A percentile compares a stretch with the other conserved stretches of the same genome.
Conservation (phyloP, 2,888 invertebrate genomes). For the Nesidiocoris tenuis region DNA sequence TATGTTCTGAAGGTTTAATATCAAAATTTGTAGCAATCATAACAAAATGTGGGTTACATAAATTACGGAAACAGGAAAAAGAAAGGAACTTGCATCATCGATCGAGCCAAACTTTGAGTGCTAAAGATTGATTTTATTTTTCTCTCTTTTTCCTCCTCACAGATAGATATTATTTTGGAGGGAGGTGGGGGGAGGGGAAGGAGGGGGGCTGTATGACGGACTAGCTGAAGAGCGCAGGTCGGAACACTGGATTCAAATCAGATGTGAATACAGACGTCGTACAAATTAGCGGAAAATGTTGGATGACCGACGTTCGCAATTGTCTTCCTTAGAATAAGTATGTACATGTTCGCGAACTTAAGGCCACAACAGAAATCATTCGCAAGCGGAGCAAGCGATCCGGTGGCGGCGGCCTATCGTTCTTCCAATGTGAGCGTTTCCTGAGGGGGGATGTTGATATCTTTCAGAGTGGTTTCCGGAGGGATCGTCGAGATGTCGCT, state of each 20-base stretch:
- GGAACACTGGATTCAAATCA: conserved; percentile 23
- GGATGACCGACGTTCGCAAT: background rate
- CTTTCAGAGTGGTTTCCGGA: conserved; percentile 70
- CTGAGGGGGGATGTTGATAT: conserved; percentile 85
- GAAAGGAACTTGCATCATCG: background rate
- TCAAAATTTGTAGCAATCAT: conserved; percentile 35
- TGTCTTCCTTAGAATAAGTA: background rate
- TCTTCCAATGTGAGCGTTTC: conserved; percentile 94
- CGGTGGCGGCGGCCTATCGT: conserved; percentile 64
- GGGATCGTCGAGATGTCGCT: conserved; percentile 87
- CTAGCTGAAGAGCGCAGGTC: conserved; percentile 17
- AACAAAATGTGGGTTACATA: conserved; percentile 28
- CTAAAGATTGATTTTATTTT: background rate
- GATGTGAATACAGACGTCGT: conserved; percentile 23
- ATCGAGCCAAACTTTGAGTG: background rate
- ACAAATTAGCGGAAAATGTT: conserved; percentile 14
- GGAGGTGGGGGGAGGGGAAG: background rate
- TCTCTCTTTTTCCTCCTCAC: background rate
- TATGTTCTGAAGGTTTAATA: conserved; percentile 32
- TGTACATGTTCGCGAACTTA: conserved; percentile 10
- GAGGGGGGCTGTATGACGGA: no score
- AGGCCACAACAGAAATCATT: conserved; percentile 36
- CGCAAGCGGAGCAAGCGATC: conserved; percentile 8
- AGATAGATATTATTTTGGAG: no score
- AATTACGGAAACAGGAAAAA: conserved; percentile 12